Conservation (phyloP, 92 coral and sea anemone genomes). For the Umimayanthus kanabou region DNA sequence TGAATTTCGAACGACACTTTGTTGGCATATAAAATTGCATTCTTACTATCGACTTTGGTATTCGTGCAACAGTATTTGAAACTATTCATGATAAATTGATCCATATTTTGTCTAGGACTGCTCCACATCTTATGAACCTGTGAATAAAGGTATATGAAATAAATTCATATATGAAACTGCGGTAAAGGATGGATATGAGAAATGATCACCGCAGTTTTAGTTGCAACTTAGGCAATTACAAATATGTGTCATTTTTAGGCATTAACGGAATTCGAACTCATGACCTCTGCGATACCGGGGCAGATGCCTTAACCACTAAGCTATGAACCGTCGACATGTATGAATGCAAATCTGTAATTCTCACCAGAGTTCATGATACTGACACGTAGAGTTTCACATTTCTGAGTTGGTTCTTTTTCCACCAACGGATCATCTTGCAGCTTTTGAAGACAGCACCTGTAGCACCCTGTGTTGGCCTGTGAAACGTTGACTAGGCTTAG, state of each 20-base stretch:
- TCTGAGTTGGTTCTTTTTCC: background rate
- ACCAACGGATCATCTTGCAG: background rate
- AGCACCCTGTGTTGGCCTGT: conserved; percentile 10
- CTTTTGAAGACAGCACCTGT: conserved; percentile 6
- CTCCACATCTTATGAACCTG: background rate
- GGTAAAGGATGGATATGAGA: too few species aligned
- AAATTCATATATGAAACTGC: too few species aligned
- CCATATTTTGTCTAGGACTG: background rate
- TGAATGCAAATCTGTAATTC: background rate
- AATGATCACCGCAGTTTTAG: too few species aligned
- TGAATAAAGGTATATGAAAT: too few species aligned
- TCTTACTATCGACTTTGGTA: background rate
- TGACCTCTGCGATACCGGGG: too few species aligned
- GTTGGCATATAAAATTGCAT: background rate
- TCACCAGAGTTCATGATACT: background rate
- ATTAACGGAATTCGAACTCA: too few species aligned
- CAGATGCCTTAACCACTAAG: too few species aligned
- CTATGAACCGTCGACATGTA: background rate
- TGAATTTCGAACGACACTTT: background rate
- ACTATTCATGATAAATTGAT: background rate
- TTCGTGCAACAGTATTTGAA: background rate
- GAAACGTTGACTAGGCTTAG: conserved; percentile 12
- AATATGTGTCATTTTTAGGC: too few species aligned
- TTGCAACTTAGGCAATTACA: too few species aligned
- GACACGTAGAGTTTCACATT: background rate